Evolutionary conservation across 2,797 vertebrate species (phyloP).

Genomic region (Myotis planiceps): DNA sequence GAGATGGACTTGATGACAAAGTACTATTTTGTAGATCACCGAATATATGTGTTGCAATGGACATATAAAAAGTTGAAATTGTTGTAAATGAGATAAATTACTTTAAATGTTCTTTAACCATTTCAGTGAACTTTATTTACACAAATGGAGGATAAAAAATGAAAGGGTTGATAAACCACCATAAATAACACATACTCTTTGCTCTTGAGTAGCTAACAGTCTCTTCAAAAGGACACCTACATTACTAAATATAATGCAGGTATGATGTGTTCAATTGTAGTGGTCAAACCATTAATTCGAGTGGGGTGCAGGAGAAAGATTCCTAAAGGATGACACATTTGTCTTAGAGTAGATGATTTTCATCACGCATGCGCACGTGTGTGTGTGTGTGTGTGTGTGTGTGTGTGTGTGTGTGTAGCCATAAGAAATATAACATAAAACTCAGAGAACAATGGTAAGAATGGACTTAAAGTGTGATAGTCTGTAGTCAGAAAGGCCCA

Average conservation of each 20-base stretch:
- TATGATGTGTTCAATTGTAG: neutral
- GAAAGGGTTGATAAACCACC: neutral
- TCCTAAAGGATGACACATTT: neutral
- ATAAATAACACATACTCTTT: neutral
- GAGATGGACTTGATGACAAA: neutral
- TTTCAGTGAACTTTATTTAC: neutral
- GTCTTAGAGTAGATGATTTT: neutral
- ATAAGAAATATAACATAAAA: neutral
- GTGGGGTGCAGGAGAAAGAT: neutral
- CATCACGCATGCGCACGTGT: neutral
- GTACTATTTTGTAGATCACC: neutral
- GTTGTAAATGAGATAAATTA: neutral
- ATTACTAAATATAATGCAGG: neutral
- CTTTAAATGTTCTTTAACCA: neutral
- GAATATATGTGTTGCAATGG: neutral
- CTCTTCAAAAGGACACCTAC: neutral
- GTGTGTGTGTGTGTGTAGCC: neutral
- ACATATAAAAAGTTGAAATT: neutral
- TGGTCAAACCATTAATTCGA: neutral
- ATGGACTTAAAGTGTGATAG: neutral
- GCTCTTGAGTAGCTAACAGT: neutral
- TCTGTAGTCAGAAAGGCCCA: neutral
- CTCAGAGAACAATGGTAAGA: neutral
- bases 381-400: neutral
- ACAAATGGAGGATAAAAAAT: neutral